phyloP scores from a whole-genome alignment of 2,797 vertebrate genomes.

The Lepus oiostolus region DNA sequence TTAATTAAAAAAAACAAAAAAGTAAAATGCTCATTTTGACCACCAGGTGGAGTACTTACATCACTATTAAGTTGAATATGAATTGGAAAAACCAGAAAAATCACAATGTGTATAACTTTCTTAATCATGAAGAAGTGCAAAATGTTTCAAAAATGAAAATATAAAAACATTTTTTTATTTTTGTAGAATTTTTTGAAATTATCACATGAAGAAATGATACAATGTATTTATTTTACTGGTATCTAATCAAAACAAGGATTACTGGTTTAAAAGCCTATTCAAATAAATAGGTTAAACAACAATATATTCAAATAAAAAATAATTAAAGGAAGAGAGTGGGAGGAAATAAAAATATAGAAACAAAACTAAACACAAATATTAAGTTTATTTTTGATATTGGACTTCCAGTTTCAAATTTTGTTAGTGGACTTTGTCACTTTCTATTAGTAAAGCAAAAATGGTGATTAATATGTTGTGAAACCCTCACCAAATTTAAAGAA shows the following conservation, averaged over 20 bases:
- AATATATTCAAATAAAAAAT: not conserved
- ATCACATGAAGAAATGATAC: not conserved
- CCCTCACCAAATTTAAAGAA: not conserved
- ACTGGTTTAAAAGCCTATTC: no score
- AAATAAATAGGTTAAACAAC: not conserved
- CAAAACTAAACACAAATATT: not conserved
- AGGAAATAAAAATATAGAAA: not conserved
- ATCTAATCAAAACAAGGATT: not conserved
- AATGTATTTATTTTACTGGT: not conserved
- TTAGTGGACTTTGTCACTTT: not conserved
- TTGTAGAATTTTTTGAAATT: not conserved
- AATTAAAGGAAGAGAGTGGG: not conserved
- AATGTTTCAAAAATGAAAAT: not conserved
- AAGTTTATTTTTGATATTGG: not conserved
- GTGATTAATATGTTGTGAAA: not conserved
- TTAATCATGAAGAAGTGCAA: not conserved
- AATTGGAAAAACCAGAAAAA: not conserved
- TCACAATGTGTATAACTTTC: not conserved
- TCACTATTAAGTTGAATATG: not conserved
- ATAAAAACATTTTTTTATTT: not conserved
- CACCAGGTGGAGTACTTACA: constrained; percentile 62
- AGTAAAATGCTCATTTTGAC: not conserved
- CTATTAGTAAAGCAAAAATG: not conserved
- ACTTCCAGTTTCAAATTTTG: not conserved
- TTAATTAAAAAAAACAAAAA: not conserved